Percentiles rank a stretch among this genome's conserved stretches.
Conservation (phyloP, 2,113 vertebrate genomes). For the Psettodes erumei region DNA sequence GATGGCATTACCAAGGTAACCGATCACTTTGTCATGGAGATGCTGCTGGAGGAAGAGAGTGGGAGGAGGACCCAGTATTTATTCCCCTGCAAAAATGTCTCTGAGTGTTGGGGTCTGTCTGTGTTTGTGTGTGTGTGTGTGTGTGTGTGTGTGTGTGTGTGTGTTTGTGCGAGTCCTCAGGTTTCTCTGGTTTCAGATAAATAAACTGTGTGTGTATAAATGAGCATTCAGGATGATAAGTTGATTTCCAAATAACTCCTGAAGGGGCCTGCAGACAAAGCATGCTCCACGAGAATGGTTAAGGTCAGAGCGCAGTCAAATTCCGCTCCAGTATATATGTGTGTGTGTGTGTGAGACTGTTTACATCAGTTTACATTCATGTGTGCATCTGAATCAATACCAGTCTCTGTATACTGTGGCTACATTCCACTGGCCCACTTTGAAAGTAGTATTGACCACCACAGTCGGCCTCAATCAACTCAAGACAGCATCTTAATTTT, state of each 20-base stretch:
- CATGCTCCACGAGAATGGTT: constrained; percentile 53
- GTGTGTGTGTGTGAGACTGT: constrained; percentile 10
- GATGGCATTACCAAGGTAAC: constrained; percentile 65
- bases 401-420: constrained; percentile 24
- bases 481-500: constrained; percentile 36
- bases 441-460: constrained; percentile 59
- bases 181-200: constrained; percentile 47
- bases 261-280: constrained; percentile 46
- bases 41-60: constrained; percentile 15
- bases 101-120: too few relatives aligned
- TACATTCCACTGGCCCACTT: constrained; percentile 28
- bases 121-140: too few relatives aligned
- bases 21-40: constrained; percentile 59
- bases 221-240: constrained; percentile 69
- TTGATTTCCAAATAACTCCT: constrained; percentile 70
- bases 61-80: constrained; percentile 31
- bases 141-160: constrained; percentile 6
- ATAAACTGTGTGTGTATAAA: constrained; percentile 57
- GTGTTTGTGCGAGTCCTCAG: constrained; percentile 9
- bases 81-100: constrained; percentile 25
- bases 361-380: constrained; percentile 48
- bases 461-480: constrained; percentile 28
- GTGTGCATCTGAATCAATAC: constrained; percentile 53
- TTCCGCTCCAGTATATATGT: too few relatives aligned
- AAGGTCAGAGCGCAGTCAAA: constrained; percentile 67